phyloP scores from a whole-genome alignment of 1,140 invertebrate species.

The Drosophila sucinea region DNA sequence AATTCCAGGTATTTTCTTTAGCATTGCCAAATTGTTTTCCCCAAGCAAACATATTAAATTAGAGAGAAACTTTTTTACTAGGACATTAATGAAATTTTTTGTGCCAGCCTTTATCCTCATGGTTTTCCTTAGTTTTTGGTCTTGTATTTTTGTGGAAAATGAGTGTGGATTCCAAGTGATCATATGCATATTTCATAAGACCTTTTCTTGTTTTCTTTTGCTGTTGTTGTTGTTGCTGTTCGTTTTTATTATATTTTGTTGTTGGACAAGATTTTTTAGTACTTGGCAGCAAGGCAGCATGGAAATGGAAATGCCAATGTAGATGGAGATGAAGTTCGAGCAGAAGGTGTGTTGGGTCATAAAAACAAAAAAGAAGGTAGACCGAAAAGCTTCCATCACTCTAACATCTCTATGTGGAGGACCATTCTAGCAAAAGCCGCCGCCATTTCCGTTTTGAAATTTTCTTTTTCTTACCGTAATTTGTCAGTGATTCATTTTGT shows the following conservation, averaged over 20 bases:
- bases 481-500: conserved; percentile 77
- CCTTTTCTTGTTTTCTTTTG: conserved; percentile 47
- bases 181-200: conserved; percentile 79
- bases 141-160: conserved; percentile 23
- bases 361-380: conserved; percentile 48
- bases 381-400: conserved; percentile 41
- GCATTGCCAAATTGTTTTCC: conserved; percentile 81
- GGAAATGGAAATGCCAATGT: conserved; percentile 20
- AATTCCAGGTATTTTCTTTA: neutral
- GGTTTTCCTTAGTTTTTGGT: neutral
- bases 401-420: neutral
- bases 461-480: conserved; percentile 69
- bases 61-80: conserved; percentile 35
- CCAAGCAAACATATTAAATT: conserved; percentile 63
- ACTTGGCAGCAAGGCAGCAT: conserved; percentile 35
- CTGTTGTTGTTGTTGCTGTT: neutral
- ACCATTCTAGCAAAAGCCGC: conserved; percentile 44
- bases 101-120: conserved; percentile 7
- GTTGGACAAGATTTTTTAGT: conserved; percentile 67
- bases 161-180: conserved; percentile 54
- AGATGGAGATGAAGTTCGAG: neutral
- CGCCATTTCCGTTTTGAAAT: conserved; percentile 66
- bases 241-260: conserved; percentile 33
- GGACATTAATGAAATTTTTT: conserved; percentile 71
- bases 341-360: conserved; percentile 32